Base-by-base conservation (phyloP, 2,113 vertebrate genomes). In the Neopipo cinnamomea region DNA sequence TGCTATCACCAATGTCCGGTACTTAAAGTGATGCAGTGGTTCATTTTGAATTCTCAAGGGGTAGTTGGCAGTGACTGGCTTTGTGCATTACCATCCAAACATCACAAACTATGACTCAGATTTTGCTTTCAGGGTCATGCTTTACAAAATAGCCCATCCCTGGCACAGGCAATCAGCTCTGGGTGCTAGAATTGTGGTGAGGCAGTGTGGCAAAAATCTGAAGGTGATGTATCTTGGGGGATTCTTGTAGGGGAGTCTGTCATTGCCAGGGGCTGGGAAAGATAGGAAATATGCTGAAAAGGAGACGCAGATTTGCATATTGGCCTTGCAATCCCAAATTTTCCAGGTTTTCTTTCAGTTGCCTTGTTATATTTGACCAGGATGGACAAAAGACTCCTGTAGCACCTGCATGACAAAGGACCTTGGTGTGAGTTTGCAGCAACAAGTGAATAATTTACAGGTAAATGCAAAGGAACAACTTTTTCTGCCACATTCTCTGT, bases 121-220 rank as follows among this genome's bases (percentile, higher is more conserved):
- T 73, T 87, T 76, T 81, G 42, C 66, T 88, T 84, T 84, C 63
- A 44, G 89, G 78, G 70, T 87, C 58, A 76, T 94, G 93, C 82
- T 53, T 89, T 88, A 63, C 18, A 58, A 75, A 96, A 77, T 41
- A 96, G 73, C 77, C 72, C 39, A 5, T 86, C 71, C 61, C 37
- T 25, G 33, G 70, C 72, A 63, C 89, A 91, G 93, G 81, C 93
- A 92, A 58, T 95, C 84, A 93, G 41, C 72, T 37, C 70, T 31
- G 24, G 49, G 74, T 59, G 37, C 83, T 88, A 78, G 91, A 88
- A 93, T 88, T 94, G 85, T 93, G 94, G 63, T 33, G 53, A 63
- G 89, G 83, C 73, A 93, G 79, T 17, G 42, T 66, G 87, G 82
- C 68, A 70, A 74, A 90, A 79, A 73, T 75, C 71, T 93, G 12